phyloP scores from a whole-genome alignment of 1,140 invertebrate species.

The Microplitis demolitor region DNA sequence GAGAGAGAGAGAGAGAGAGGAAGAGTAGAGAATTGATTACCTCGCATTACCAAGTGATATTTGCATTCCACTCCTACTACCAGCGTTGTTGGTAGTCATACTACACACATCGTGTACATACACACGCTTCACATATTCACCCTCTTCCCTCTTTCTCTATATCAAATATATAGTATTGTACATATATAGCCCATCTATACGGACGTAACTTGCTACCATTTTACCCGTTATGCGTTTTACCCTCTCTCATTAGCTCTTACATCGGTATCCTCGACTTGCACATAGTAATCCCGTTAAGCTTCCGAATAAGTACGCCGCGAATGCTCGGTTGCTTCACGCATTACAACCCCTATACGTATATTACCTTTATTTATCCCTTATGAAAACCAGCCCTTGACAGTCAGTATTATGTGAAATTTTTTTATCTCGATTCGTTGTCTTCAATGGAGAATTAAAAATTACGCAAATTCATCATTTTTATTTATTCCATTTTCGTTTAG shows the following conservation, averaged over 20 bases:
- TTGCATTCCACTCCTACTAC: slow-evolving; percentile 57
- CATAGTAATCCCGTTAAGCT: slow-evolving; percentile 11
- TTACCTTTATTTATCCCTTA: neutral
- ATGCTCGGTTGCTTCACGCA: neutral
- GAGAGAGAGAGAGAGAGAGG: slow-evolving; percentile 30
- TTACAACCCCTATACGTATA: slow-evolving; percentile 14
- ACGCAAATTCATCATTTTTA: no score
- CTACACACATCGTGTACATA: slow-evolving; percentile 24
- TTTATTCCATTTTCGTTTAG: no score
- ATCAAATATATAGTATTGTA: neutral
- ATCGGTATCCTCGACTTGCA: slow-evolving; percentile 8
- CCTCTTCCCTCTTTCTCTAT: neutral
- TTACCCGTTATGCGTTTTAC: slow-evolving; percentile 10
- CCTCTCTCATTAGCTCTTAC: slow-evolving; percentile 21
- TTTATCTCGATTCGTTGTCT: no score
- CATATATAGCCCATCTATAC: neutral
- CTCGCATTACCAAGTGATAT: slow-evolving; percentile 58
- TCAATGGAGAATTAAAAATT: no score
- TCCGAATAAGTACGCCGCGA: slow-evolving; percentile 3
- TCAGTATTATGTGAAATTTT: neutral
- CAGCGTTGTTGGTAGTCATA: slow-evolving; percentile 30
- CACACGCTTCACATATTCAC: neutral
- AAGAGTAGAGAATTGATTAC: slow-evolving; percentile 38
- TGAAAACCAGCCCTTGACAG: neutral
- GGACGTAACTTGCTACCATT: neutral